Evolutionary conservation across 1,140 invertebrate species (phyloP), one percentile per base, ranked within the genome.

Genomic region (Elymnias hypermnestra): DNA sequence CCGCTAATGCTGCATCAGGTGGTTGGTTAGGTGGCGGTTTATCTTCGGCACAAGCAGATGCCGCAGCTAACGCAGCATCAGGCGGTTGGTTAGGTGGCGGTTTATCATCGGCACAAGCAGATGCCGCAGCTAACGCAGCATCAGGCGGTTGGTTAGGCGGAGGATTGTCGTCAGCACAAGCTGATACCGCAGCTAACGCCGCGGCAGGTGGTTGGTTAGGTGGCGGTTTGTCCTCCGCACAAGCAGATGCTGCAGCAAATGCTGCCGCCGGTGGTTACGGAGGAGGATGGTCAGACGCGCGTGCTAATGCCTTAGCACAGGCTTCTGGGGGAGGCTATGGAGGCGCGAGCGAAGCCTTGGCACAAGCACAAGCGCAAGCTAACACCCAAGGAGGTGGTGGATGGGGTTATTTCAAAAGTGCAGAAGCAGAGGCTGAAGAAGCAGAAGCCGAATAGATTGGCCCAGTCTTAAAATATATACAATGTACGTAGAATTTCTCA

Each of bases 291-390:
- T 43, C 14, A 5, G 39, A 38, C 2, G 38, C 50, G n/a, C 29
- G 37, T 28, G 51, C 51, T 5, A 22, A 51, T 13, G 43, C 53
- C n/a, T 23, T 18, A 8, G 44, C 44, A 1, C 38, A 41, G 22
- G 36, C 26, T 13, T 18, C 12, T 19, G 10, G 10, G 19, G 55
- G 50, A 12, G 31, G 41, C 6, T 42, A 26, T 25, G 58, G 53
- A 22, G 42, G 38, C 7, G 25, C 21, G 18, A 19, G 38, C 22
- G 33, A n/a, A 23, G 50, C 26, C 22, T 21, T 10, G 13, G 25
- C 15, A 40, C 47, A 26, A 21, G 56, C 49, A 22, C 21, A 29
- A 7, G 53, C 61, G 3, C 39, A 61, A 31, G 53, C 58, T 21
- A 22, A 33, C 13, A 45, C 43, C 1, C 10, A 21, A 1, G 36